phyloP scores from a whole-genome alignment of 2,888 invertebrate genomes.

The Melipona beecheii region DNA sequence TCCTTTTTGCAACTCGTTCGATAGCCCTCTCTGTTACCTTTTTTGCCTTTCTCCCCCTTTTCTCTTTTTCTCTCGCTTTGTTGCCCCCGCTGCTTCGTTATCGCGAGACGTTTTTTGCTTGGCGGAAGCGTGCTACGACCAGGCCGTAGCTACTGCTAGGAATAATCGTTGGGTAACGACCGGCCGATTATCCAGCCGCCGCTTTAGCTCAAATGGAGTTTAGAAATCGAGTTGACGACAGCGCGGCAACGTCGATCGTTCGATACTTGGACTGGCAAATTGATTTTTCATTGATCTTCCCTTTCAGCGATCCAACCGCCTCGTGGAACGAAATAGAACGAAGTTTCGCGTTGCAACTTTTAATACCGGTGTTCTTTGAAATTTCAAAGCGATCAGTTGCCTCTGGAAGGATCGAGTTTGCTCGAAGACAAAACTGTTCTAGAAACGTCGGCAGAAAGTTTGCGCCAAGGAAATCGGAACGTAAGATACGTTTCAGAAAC shows the following conservation, averaged over 20 bases:
- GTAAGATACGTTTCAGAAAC: not conserved
- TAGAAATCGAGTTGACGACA: not conserved
- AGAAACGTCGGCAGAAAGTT: not conserved
- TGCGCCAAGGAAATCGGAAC: too few species aligned
- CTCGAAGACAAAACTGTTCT: not conserved
- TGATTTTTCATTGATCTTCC: not conserved
- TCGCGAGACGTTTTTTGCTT: slow-evolving; percentile 14
- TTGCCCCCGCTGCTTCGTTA: slow-evolving; percentile 12
- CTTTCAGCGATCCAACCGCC: not conserved
- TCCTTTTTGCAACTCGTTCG: slow-evolving; percentile 13
- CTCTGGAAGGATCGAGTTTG: not conserved
- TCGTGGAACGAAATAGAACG: not conserved
- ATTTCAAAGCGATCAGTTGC: not conserved
- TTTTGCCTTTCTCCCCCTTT: not conserved
- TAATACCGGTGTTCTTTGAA: not conserved
- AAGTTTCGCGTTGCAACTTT: not conserved
- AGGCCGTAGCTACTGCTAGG: not conserved
- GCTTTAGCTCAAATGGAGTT: not conserved
- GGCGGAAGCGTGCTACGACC: not conserved
- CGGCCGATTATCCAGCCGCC: not conserved
- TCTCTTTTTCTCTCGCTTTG: not conserved
- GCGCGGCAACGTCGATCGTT: not conserved
- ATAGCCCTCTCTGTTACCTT: not conserved
- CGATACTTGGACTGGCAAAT: not conserved
- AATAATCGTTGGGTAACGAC: not conserved